A percentile compares a stretch with the other conserved stretches of the same genome.
These are phyloP conservation scores for Protobothrops mucrosquamatus DNA, from an alignment of 2,113 vertebrate genomes.

Conservation along the genomic window DNA sequence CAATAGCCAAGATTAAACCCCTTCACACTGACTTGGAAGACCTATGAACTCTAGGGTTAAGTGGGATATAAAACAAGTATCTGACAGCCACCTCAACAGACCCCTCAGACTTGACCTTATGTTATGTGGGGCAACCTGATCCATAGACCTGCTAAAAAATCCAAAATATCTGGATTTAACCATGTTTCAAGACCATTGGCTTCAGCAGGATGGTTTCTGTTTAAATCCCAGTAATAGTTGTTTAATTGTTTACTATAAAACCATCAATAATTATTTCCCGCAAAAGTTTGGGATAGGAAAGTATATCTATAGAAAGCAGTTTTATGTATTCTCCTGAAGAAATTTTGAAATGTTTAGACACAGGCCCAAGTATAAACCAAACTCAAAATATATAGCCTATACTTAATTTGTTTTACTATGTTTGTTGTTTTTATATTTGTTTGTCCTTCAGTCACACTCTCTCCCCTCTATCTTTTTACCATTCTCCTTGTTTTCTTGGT, in stretches of 20 bases:
- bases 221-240: background rate
- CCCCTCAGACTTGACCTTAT: constrained; percentile 37
- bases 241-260: constrained; percentile 9
- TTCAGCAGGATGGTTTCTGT: background rate
- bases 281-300: background rate
- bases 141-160: constrained; percentile 30
- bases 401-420: background rate
- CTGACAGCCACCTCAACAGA: constrained; percentile 56
- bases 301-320: background rate
- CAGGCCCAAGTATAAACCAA: background rate
- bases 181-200: background rate
- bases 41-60: constrained; percentile 67
- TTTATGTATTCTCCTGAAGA: background rate
- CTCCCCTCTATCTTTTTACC: background rate
- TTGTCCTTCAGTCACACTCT: background rate
- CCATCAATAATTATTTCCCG: background rate
- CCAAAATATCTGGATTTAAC: constrained; percentile 34
- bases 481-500: background rate
- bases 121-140: constrained; percentile 32
- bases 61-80: constrained; percentile 52
- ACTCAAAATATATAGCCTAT: background rate
- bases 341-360: background rate
- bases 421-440: background rate
- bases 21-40: constrained; percentile 63
- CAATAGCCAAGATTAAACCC: constrained; percentile 63